A percentile compares a stretch with the other conserved stretches of the same genome.
Evolutionary conservation across 2,113 vertebrate genomes (phyloP).

Genomic region (Ctenodactylus gundi): DNA sequence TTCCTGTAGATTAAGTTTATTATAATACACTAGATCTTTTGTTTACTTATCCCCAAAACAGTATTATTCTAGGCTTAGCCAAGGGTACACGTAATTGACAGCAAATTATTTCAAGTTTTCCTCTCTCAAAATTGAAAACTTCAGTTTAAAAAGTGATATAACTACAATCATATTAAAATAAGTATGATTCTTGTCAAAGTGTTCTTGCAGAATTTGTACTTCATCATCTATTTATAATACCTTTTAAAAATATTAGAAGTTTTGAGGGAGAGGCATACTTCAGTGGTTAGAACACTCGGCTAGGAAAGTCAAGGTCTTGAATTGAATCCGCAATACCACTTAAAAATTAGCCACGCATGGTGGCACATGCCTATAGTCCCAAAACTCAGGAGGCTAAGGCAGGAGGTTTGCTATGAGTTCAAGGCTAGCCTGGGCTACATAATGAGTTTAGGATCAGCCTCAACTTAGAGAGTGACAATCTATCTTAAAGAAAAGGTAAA

Average conservation of each 20-base stretch:
- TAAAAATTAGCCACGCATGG: background rate
- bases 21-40: slow-evolving; percentile 47
- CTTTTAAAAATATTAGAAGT: slow-evolving; percentile 16
- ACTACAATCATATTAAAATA: slow-evolving; percentile 45
- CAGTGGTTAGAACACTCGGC: no score
- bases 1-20: slow-evolving; percentile 83
- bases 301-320: no score
- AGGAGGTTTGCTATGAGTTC: background rate
- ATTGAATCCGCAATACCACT: no score
- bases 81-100: background rate
- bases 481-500: background rate
- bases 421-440: background rate
- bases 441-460: background rate
- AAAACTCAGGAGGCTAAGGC: background rate
- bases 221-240: background rate
- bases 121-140: background rate
- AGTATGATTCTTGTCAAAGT: background rate
- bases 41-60: background rate
- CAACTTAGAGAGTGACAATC: background rate
- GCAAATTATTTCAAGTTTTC: slow-evolving; percentile 25
- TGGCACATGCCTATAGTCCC: background rate
- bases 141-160: slow-evolving; percentile 8
- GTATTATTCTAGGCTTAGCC: slow-evolving; percentile 11
- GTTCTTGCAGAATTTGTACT: background rate
- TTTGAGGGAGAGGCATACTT: no score